Evolutionary conservation across 1,140 invertebrate genomes (phyloP), one percentile per base, ranked within the genome.

Genomic region (Lerema accius): DNA sequence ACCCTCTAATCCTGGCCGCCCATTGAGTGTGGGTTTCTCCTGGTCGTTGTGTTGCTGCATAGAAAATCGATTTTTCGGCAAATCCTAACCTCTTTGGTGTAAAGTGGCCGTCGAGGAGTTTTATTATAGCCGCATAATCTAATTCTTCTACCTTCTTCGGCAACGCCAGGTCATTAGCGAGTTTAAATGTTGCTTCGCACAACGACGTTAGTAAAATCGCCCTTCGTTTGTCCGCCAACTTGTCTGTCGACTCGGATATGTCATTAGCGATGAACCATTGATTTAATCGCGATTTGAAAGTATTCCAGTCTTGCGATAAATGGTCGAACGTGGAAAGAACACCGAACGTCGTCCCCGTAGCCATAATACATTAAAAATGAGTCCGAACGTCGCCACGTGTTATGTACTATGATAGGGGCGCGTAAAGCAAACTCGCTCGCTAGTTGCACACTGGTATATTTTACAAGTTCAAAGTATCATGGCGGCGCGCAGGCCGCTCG

Each of bases 31-130:
- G 56, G 1, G 23, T 56, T 46, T 67, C 64, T 10, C 43, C 51
- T 7, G 37, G 45, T 7, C 43, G 35, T 26, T 67, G 65, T 1
- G 17, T 49, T 10, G 65, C 53, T n/a, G 65, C 15, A 19, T 67
- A 67, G 45, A 67, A 67, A 48, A 17, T 40, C n/a, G 50, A 53
- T 23, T 40, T 53, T 9, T 53, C 50, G 4, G 50, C 40, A 35
- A 80, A 78, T 11, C 73, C 72, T 4, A 63, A 39, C n/a, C 61
- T 48, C 17, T 67, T 73, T 23, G 63, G 59, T 0, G 63, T 58
- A 46, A 65, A 65, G 43, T 65, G 67, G 0, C 35, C 10, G 35
- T 63, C 63, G 3, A 69, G 28, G 6, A 65, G 7, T 16, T 4
- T 28, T 1, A 55, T 7, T 15, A 66, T 53, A 4, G 9, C 37